Evolutionary conservation across 2,888 invertebrate species (phyloP), one percentile per base, ranked within the genome.

Genomic region (Protodeltote pygarga): DNA sequence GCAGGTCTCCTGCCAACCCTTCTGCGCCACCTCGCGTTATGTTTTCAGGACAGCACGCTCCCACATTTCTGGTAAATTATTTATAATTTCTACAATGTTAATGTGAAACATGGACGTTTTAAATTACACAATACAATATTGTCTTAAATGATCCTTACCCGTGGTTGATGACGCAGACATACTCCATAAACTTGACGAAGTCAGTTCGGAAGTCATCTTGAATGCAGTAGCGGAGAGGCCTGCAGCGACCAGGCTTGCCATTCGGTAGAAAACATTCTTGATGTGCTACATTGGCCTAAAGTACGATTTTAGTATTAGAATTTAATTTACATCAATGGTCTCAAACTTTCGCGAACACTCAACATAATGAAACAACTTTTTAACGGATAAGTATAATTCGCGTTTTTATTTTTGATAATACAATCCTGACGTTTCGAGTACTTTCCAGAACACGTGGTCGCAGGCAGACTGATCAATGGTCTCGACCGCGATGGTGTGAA

Each of bases 31-130:
- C 83, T 72, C 42, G 79, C 50, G 47, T 65, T 1, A 81, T 65
- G 55, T 61, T 87, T 38, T 95, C 94, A 0, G 96, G 96, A 73
- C 96, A 97, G 75, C 96, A 97, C 9, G 95, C 94, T n/a, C 96
- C 96, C 40, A 96, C 93, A 23, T 94, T 71, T 4, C 57, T 58
- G 13, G 4, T 11, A 8, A 27, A 27, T 5, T n/a, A 11, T 3
- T 13, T 4, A 15, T 5, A 33, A 24, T 25, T 1, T 20, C 15
- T 14, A 29, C 8, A 5, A 20, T 20, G 20, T 3, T 8, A 6
- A 3, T 32, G 11, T 8, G 5, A 6, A 32, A 13, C 13, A 9
- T 13, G 11, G 3, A 13, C 8, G 6, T 8, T 29, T 29, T 29
- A 29, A 5, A 14, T 3, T 14, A 15, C n/a, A 28, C 15, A n/a